Base-by-base conservation (phyloP, 2,113 vertebrate genomes). In the Archilochus colubris region DNA sequence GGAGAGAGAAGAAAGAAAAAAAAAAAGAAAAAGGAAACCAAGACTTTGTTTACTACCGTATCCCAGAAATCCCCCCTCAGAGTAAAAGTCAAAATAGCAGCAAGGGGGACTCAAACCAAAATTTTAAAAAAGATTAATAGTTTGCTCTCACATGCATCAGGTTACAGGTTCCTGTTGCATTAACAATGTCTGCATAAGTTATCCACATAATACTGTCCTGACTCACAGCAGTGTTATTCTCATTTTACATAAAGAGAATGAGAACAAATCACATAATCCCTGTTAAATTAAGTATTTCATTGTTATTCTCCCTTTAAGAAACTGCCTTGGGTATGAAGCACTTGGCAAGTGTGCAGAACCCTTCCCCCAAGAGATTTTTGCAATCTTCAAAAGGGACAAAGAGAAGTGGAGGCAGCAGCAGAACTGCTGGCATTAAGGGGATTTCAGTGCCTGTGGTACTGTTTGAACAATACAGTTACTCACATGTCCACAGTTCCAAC, bases 341-440 rank as follows among this genome's bases (percentile, higher is more conserved):
- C 10, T 43, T 44, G 7, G 18, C 15, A 86, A 69, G 8, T 2
- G 2, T 43, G 57, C 24, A 79, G 66, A 82, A 48, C 7, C 24
- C 12, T 21, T 59, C 30, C 20, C 44, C 27, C 33, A 59, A 62
- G 14, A 88, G 44, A 81, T 38, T 66, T 19, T 22, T 74, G 11
- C 15, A 36, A 48, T 48, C 38, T 43, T 69, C 1, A 0, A 59
- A 68, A 7, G 7, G 7, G 4, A 27, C 40, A 82, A 57, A 67
- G 54, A 48, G 19, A 8, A 30, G 43, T 86, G 63, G 57, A 24
- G 19, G 24, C 23, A 85, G 61, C 31, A 43, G 16, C 12, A 93
- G 5, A 68, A 76, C 3, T 0, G 0, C 40, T 38, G 66, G 33
- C 33, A 31, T 23, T 38, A 38, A 57, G 4, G 23, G 11, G 6